Percentiles rank a stretch among this genome's conserved stretches.
These are phyloP conservation scores for Biston stratarius DNA, from an alignment of 2,888 invertebrate species.

Conservation along the genomic window DNA sequence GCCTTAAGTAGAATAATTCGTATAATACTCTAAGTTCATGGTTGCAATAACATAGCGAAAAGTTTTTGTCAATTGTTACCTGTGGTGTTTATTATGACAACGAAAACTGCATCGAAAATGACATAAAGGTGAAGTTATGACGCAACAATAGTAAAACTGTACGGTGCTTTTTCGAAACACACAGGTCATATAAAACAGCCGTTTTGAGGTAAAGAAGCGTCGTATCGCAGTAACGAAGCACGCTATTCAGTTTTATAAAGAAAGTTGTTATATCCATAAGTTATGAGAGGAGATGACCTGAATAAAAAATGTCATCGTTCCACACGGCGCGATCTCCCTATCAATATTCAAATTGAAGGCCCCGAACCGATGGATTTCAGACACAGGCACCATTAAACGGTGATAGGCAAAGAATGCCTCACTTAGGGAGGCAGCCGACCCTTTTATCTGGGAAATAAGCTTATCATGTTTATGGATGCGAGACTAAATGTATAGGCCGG, in stretches of 20 bases:
- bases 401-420: conserved; percentile 81
- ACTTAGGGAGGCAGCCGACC: conserved; percentile 76
- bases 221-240: conserved; percentile 27
- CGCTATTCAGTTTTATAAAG: conserved; percentile 42
- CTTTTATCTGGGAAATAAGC: conserved; percentile 83
- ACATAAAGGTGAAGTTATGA: conserved; percentile 15
- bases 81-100: not conserved
- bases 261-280: conserved; percentile 45
- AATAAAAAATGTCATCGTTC: conserved; percentile 65
- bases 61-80: not conserved
- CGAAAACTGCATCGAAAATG: conserved; percentile 18
- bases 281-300: conserved; percentile 58
- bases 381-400: conserved; percentile 78
- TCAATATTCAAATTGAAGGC: conserved; percentile 83
- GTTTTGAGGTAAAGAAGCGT: conserved; percentile 19
- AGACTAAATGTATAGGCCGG: conserved; percentile 70
- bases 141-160: conserved; percentile 8
- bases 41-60: not conserved
- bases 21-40: not conserved
- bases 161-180: conserved; percentile 15
- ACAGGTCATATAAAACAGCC: conserved; percentile 25
- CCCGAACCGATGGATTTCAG: conserved; percentile 73
- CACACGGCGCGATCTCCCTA: conserved; percentile 61
- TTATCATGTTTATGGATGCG: conserved; percentile 81
- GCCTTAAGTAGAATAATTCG: no score